A percentile compares a stretch with the other conserved stretches of the same genome.
These are phyloP conservation scores for Theonella swinhoei DNA, from an alignment of 37 sponge, comb jelly and placozoan species.

Conservation along the genomic window DNA sequence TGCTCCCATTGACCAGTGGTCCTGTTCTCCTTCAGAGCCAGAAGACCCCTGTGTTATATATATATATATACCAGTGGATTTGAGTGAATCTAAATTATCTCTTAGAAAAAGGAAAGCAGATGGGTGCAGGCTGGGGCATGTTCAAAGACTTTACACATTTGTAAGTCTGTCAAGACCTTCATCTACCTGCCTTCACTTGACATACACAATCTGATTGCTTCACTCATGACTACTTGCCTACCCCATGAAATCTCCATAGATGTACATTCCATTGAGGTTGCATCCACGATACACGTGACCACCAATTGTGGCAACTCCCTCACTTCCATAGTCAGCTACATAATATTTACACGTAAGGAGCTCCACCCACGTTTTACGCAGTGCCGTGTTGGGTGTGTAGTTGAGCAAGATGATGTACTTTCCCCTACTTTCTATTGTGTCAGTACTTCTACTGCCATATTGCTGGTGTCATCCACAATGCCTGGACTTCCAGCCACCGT, in stretches of 20 bases:
- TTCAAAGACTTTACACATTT: too few relatives aligned
- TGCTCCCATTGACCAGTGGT: slow-evolving; percentile 28
- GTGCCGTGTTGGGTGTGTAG: background rate
- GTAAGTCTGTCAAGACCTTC: too few relatives aligned
- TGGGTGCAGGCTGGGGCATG: too few relatives aligned
- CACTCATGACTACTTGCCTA: too few relatives aligned
- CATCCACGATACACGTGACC: slow-evolving; percentile 86
- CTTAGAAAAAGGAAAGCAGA: too few relatives aligned
- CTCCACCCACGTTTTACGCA: background rate
- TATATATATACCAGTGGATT: too few relatives aligned
- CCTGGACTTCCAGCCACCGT: slow-evolving; percentile 76
- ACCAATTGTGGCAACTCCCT: slow-evolving; percentile 76
- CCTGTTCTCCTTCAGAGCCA: slow-evolving; percentile 2
- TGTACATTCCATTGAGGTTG: slow-evolving; percentile 69
- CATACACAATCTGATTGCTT: too few relatives aligned
- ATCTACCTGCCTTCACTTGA: too few relatives aligned
- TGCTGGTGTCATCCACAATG: slow-evolving; percentile 70
- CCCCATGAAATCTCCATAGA: slow-evolving; percentile 78
- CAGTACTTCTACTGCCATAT: background rate
- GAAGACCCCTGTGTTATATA: background rate
- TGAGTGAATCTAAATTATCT: too few relatives aligned
- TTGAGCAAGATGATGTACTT: background rate
- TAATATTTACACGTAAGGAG: background rate
- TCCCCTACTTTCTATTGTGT: background rate
- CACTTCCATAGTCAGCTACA: slow-evolving; percentile 14